phyloP scores from a whole-genome alignment of 2,888 invertebrate species.

The Andrena praecox region DNA sequence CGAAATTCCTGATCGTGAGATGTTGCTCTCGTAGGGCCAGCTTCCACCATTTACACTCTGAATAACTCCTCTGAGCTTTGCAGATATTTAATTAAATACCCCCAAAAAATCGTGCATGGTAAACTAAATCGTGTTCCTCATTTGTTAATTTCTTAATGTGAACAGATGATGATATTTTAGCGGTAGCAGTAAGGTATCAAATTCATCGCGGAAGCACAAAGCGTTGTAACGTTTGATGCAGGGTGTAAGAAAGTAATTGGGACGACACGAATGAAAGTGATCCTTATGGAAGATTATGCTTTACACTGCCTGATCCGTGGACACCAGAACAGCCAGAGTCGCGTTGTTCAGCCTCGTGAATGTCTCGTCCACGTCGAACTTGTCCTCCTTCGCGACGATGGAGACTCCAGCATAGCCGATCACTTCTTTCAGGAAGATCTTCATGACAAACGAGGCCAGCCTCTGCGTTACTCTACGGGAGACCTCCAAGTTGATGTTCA shows the following conservation, averaged over 20 bases:
- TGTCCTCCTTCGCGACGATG: constrained; percentile 84
- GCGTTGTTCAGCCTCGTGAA: constrained; percentile 80
- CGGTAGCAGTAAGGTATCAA: not conserved
- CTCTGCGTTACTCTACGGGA: constrained; percentile 87
- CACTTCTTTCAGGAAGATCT: constrained; percentile 86
- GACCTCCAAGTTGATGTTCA: constrained; percentile 86
- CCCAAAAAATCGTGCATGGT: too few relatives aligned
- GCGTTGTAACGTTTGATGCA: not conserved
- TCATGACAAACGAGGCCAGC: constrained; percentile 87
- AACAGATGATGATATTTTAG: too few relatives aligned
- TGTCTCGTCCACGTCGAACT: constrained; percentile 82
- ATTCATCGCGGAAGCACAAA: not conserved
- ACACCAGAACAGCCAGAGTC: constrained; percentile 41
- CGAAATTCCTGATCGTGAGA: not conserved
- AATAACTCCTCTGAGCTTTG: not conserved
- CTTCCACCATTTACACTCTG: not conserved
- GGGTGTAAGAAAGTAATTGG: too few relatives aligned
- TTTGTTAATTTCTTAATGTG: too few relatives aligned
- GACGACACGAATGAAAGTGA: too few relatives aligned
- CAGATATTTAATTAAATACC: not conserved
- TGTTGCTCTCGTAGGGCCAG: not conserved
- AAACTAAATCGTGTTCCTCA: too few relatives aligned
- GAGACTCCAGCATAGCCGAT: constrained; percentile 85
- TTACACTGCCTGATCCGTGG: constrained; percentile 74
- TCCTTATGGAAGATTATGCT: not conserved